These are phyloP conservation scores for Andrena minutula DNA, from an alignment of 2,888 invertebrate species.

Conservation along the genomic window DNA sequence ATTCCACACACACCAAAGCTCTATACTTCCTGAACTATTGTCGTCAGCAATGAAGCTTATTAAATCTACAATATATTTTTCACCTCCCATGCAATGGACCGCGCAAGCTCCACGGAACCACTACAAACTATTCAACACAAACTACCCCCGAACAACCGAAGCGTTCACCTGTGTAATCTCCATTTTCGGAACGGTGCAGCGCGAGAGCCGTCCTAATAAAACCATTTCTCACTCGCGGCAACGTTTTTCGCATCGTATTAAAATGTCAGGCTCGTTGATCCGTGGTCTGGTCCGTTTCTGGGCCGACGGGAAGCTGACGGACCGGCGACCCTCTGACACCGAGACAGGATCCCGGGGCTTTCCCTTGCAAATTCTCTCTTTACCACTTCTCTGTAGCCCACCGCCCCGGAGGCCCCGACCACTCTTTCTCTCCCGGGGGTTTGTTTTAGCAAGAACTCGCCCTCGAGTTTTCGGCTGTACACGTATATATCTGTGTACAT, in stretches of 20 bases:
- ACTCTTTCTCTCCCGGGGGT: slow-evolving; percentile 79
- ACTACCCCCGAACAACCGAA: background rate
- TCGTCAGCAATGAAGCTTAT: too few species aligned
- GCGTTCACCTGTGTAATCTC: background rate
- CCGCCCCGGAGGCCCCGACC: slow-evolving; percentile 71
- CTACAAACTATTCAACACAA: background rate
- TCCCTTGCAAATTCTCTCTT: slow-evolving; percentile 83
- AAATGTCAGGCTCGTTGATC: slow-evolving; percentile 61
- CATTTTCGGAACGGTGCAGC: background rate
- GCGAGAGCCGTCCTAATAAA: slow-evolving; percentile 12
- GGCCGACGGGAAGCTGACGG: slow-evolving; percentile 68
- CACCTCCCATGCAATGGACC: too few species aligned
- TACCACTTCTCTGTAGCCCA: slow-evolving; percentile 79
- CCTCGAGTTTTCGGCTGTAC: slow-evolving; percentile 71
- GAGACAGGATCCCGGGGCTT: slow-evolving; percentile 73
- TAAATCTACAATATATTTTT: too few species aligned
- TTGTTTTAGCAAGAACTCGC: slow-evolving; percentile 82
- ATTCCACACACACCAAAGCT: too few species aligned
- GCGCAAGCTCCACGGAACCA: too few species aligned
- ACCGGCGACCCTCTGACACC: slow-evolving; percentile 79
- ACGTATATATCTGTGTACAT: slow-evolving; percentile 8
- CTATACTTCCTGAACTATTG: too few species aligned
- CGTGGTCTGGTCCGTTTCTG: slow-evolving; percentile 61
- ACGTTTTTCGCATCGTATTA: slow-evolving; percentile 49
- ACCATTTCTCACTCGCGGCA: slow-evolving; percentile 36